Percentiles rank a stretch among this genome's conserved stretches.
Evolutionary conservation across 2,113 vertebrate genomes (phyloP).

Genomic region (Gnathonemus longibarbis): DNA sequence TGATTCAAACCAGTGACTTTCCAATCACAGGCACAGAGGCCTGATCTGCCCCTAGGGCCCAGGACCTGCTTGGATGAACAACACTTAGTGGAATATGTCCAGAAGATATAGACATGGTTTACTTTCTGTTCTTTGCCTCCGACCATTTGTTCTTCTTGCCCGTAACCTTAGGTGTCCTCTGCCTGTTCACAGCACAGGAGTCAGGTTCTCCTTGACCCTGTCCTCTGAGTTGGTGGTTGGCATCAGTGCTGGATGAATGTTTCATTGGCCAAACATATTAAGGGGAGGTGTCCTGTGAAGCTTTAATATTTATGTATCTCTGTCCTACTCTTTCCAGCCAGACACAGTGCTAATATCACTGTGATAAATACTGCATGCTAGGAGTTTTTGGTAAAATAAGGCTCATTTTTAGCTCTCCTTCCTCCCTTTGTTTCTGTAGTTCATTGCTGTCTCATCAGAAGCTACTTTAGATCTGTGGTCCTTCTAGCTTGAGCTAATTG

Average conservation of each 20-base stretch:
- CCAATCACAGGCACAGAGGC: not conserved
- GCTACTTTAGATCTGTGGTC: not conserved
- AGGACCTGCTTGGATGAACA: not conserved
- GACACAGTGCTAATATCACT: not conserved
- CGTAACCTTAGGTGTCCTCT: not conserved
- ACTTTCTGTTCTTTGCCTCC: not conserved
- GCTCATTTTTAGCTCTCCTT: not conserved
- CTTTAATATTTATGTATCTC: not conserved
- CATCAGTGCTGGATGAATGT: not conserved
- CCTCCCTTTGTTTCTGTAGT: not conserved
- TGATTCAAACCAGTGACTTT: not conserved
- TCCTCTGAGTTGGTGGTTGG: not conserved
- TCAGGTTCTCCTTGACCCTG: not conserved
- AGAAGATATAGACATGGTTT: not conserved
- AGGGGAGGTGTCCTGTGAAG: not conserved
- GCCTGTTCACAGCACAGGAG: not conserved
- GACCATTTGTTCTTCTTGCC: not conserved
- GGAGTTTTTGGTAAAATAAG: not conserved
- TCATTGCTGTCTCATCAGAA: not conserved
- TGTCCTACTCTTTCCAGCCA: not conserved
- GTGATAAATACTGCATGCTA: not conserved
- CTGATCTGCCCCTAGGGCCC: too few relatives aligned
- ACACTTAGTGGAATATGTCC: not conserved
- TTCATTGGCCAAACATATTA: not conserved
- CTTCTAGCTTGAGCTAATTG: not conserved